These are phyloP conservation scores for Hydrophis major DNA, from an alignment of 2,797 vertebrate genomes.

Conservation along the genomic window DNA sequence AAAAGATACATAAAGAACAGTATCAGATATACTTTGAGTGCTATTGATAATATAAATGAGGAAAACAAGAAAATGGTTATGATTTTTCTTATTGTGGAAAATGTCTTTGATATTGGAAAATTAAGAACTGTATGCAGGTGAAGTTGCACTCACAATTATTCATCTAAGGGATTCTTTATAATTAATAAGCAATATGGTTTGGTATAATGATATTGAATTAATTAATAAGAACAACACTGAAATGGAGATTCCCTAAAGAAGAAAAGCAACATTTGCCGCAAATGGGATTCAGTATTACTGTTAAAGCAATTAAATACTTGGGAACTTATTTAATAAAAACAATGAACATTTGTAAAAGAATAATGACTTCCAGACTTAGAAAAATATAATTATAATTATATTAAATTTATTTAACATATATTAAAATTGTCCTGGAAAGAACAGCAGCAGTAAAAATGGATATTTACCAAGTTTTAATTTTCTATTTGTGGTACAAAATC, in stretches of 20 bases:
- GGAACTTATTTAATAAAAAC: background rate
- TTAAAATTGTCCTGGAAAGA: background rate
- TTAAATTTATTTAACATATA: background rate
- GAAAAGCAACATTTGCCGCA: background rate
- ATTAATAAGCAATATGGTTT: background rate
- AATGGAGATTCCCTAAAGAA: background rate
- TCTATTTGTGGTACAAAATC: background rate
- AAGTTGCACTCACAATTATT: background rate
- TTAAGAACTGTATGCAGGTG: background rate
- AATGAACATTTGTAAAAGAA: background rate
- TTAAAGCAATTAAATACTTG: background rate
- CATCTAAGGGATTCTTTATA: background rate
- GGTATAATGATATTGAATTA: background rate
- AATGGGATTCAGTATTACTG: background rate
- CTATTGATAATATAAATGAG: background rate
- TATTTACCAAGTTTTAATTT: background rate
- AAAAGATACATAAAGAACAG: background rate
- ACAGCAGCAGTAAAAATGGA: background rate
- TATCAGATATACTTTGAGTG: background rate
- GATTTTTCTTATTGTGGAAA: background rate
- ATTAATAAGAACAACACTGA: background rate
- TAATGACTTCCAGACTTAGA: background rate
- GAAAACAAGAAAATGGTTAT: background rate
- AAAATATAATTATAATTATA: background rate
- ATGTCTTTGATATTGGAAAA: background rate